phyloP scores from a whole-genome alignment of 2,113 vertebrate genomes.

The Pterocles gutturalis region DNA sequence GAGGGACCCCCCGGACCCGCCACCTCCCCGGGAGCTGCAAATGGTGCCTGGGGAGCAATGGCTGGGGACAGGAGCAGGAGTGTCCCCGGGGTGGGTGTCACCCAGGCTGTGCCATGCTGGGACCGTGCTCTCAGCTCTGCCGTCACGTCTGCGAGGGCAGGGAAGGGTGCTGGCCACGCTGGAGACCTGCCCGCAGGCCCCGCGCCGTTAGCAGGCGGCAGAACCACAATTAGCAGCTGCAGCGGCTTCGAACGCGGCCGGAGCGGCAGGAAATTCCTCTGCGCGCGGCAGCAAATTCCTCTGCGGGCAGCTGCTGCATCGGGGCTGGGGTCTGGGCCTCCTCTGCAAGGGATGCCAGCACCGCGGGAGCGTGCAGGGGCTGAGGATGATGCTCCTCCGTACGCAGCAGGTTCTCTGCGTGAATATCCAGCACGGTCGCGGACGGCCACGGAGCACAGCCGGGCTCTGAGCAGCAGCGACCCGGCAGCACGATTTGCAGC shows the following conservation, averaged over 20 bases:
- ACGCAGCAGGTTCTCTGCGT: fast-evolving
- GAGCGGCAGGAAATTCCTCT: neutral
- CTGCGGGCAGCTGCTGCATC: neutral
- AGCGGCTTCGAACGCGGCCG: fast-evolving
- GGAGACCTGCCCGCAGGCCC: neutral
- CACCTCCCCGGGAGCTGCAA: neutral
- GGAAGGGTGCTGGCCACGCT: neutral
- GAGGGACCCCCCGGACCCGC: no score
- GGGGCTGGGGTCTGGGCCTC: neutral
- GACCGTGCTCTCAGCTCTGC: neutral
- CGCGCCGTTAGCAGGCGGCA: neutral
- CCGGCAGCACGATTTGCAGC: neutral
- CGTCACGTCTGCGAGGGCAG: neutral
- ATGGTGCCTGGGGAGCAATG: neutral
- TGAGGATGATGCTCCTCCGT: fast-evolving
- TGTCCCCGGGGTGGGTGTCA: no score
- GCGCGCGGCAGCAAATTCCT: neutral
- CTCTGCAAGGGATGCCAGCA: fast-evolving
- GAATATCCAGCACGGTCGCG: no score
- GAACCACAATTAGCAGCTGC: fast-evolving
- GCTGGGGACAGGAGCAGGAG: neutral
- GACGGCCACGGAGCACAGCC: neutral
- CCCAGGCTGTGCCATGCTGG: no score
- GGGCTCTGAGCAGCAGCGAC: fast-evolving
- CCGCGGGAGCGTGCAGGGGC: neutral